Evolutionary conservation across 2,888 invertebrate genomes (phyloP).

Genomic region (Mimumesa dahlbomi): DNA sequence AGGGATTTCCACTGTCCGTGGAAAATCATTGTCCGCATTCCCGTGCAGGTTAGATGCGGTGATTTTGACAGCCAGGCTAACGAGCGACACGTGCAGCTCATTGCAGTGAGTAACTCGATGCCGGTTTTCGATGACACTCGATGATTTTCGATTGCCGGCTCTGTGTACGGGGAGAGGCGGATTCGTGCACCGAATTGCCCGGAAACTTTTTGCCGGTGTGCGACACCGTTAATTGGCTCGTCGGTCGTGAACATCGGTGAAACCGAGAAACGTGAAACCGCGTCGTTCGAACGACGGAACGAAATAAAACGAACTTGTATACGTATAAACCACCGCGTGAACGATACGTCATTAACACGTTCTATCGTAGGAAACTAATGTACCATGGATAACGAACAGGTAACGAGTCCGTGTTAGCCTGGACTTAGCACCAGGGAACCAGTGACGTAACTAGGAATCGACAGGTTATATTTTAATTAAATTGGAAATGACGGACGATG

Average conservation of each 20-base stretch:
- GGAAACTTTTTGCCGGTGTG: conserved; percentile 22
- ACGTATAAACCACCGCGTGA: background rate
- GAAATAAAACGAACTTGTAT: background rate
- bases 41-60: conserved; percentile 51
- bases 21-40: conserved; percentile 4
- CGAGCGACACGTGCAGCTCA: conserved; percentile 63
- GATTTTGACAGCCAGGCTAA: conserved; percentile 61
- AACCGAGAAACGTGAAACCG: background rate
- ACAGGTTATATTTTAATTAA: too few relatives aligned
- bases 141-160: conserved; percentile 28
- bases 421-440: too few relatives aligned
- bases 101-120: conserved; percentile 53
- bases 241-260: background rate
- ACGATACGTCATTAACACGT: too few relatives aligned
- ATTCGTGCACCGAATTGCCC: conserved; percentile 11
- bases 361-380: too few relatives aligned
- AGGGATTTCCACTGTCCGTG: background rate
- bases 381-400: too few relatives aligned
- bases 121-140: conserved; percentile 31
- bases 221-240: background rate
- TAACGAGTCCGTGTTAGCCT: too few relatives aligned
- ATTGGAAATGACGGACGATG: too few relatives aligned
- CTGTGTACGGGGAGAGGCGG: too few relatives aligned
- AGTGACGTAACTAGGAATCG: too few relatives aligned
- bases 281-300: background rate